Conservation (phyloP, 2,113 vertebrate genomes). For the Calonectris borealis region DNA sequence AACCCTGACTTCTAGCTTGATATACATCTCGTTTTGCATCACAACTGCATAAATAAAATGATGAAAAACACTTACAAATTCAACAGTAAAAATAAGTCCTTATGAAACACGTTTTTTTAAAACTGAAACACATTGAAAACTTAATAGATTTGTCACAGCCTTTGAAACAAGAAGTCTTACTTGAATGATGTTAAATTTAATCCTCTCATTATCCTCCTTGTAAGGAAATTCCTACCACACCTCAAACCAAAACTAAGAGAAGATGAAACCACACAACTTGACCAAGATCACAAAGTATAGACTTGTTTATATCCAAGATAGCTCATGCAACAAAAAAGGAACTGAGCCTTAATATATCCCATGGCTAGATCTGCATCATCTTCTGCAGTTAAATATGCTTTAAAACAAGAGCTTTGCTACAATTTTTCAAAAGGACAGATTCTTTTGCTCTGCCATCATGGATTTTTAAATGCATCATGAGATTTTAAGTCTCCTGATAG, state of each 20-base stretch:
- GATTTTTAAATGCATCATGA: constrained; percentile 48
- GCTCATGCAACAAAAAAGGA: constrained; percentile 67
- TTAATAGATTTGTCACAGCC: constrained; percentile 27
- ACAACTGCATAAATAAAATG: not conserved
- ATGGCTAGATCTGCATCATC: not conserved
- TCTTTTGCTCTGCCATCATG: constrained; percentile 31
- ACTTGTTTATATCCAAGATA: constrained; percentile 66
- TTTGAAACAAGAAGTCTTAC: constrained; percentile 63
- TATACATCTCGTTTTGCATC: not conserved
- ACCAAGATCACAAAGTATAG: constrained; percentile 72
- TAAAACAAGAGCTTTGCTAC: constrained; percentile 55
- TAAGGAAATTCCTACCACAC: constrained; percentile 74
- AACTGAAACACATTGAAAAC: not conserved
- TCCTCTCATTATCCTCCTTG: constrained; percentile 61
- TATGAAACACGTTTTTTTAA: not conserved
- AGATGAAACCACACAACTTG: constrained; percentile 70
- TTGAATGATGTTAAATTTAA: constrained; percentile 69
- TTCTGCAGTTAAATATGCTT: constrained; percentile 57
- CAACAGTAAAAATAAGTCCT: not conserved
- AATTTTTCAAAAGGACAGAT: constrained; percentile 43
- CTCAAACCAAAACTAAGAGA: constrained; percentile 72
- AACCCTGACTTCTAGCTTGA: not conserved
- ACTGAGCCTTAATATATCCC: constrained; percentile 58
- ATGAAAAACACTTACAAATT: not conserved
- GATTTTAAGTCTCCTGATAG: constrained; percentile 58